A percentile compares a stretch with the other conserved stretches of the same genome.
Evolutionary conservation across 1,140 invertebrate species (phyloP).

Genomic region (Lordiphosa stackelbergi): DNA sequence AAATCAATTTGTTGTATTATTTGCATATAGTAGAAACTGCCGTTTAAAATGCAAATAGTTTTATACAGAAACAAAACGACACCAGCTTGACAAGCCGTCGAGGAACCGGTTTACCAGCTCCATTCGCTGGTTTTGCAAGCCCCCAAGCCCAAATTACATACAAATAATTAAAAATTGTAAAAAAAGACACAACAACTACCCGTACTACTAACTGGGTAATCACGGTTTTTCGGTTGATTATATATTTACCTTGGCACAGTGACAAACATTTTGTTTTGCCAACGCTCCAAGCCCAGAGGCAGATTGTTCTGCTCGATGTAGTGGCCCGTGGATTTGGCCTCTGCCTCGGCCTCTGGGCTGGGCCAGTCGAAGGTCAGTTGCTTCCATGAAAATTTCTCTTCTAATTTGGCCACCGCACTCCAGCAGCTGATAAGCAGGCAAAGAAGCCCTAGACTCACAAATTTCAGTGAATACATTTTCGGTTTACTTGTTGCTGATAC

Average conservation of each 20-base stretch:
- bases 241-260: slow-evolving; percentile 82
- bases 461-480: slow-evolving; percentile 33
- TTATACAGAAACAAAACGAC: slow-evolving; percentile 18
- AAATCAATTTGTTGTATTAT: slow-evolving; percentile 28
- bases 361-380: slow-evolving; percentile 84
- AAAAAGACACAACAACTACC: slow-evolving; percentile 20
- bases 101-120: slow-evolving; percentile 52
- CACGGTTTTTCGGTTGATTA: slow-evolving; percentile 7
- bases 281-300: slow-evolving; percentile 84
- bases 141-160: slow-evolving; percentile 45
- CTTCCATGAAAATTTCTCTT: slow-evolving; percentile 83
- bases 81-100: slow-evolving; percentile 21
- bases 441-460: slow-evolving; percentile 38
- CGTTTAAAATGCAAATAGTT: slow-evolving; percentile 57
- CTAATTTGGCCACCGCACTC: slow-evolving; percentile 68
- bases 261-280: slow-evolving; percentile 87
- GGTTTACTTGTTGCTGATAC: neutral
- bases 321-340: slow-evolving; percentile 80
- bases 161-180: slow-evolving; percentile 12
- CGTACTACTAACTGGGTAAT: slow-evolving; percentile 8
- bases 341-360: slow-evolving; percentile 79
- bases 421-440: slow-evolving; percentile 44
- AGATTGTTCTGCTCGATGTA: slow-evolving; percentile 85
- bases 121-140: slow-evolving; percentile 53
- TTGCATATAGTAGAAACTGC: slow-evolving; percentile 55